Evolutionary conservation across 2,888 invertebrate species (phyloP).

Genomic region (Portevinia maculata): DNA sequence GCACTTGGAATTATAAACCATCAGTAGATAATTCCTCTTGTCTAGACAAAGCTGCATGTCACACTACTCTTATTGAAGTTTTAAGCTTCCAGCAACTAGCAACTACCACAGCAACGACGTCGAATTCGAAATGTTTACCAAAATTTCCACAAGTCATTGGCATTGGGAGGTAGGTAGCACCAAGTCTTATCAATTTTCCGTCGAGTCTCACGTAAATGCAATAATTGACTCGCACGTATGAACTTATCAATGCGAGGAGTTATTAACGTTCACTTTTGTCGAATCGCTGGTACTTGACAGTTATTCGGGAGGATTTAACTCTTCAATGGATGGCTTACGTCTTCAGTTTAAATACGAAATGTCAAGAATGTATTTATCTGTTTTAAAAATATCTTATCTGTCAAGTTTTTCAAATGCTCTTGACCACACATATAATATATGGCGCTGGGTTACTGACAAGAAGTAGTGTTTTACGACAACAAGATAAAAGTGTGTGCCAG

Average conservation of each 20-base stretch:
- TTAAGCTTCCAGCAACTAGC: conserved; percentile 32
- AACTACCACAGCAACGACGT: conserved; percentile 18
- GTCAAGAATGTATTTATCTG: conserved; percentile 17
- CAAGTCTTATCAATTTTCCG: conserved; percentile 47
- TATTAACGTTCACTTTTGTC: conserved; percentile 21
- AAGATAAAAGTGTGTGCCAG: neutral
- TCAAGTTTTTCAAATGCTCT: neutral
- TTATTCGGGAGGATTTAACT: conserved; percentile 19
- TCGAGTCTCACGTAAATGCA: conserved; percentile 62
- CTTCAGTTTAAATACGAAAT: conserved; percentile 29
- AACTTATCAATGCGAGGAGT: conserved; percentile 64
- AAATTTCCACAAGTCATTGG: conserved; percentile 37
- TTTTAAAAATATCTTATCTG: conserved; percentile 21
- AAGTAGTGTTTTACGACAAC: conserved; percentile 6
- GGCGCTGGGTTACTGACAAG: neutral
- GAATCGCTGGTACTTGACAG: conserved; percentile 25
- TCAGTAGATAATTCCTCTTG: conserved; percentile 44
- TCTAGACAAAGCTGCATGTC: conserved; percentile 52
- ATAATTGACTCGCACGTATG: conserved; percentile 70
- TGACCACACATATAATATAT: neutral
- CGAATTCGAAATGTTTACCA: conserved; percentile 27
- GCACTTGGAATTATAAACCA: conserved; percentile 19
- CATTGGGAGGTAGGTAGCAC: conserved; percentile 48
- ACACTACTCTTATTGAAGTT: conserved; percentile 2
- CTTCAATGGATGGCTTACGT: conserved; percentile 23